A percentile compares a stretch with the other conserved stretches of the same genome.
These are phyloP conservation scores for Acanthosepion pharaonis DNA, from an alignment of 2,888 invertebrate species.

Conservation along the genomic window DNA sequence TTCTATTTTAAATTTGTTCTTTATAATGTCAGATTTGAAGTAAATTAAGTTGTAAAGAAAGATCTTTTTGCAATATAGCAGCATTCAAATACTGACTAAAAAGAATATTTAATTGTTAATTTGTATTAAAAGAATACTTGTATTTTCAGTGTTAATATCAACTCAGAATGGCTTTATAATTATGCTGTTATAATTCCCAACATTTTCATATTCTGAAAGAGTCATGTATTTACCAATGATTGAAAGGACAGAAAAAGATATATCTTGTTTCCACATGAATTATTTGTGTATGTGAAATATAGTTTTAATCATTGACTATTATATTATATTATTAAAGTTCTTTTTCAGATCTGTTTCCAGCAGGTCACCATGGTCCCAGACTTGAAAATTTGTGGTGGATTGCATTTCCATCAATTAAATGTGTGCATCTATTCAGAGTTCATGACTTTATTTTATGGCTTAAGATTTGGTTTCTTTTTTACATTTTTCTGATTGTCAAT, in stretches of 20 bases:
- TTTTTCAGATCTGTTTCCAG: conserved; percentile 33
- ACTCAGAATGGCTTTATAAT: neutral
- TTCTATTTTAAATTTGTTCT: no score
- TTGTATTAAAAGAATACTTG: no score
- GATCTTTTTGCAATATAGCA: neutral
- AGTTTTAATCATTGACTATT: neutral
- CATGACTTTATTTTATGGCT: no score
- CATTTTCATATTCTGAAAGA: neutral
- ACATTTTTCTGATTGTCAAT: no score
- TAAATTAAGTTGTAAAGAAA: neutral
- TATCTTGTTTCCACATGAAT: neutral
- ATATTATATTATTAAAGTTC: neutral
- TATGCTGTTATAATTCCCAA: neutral
- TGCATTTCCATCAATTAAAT: neutral
- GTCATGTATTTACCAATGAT: neutral
- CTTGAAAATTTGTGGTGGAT: neutral
- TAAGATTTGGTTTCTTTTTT: no score
- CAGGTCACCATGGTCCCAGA: neutral
- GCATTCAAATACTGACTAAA: neutral
- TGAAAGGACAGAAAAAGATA: neutral
- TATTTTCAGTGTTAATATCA: no score
- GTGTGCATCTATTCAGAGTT: neutral
- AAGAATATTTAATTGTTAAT: neutral
- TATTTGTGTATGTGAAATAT: neutral
- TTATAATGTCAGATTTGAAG: no score